These are phyloP conservation scores for Heliopora coerulea DNA, from an alignment of 92 coral and sea anemone species.

Conservation along the genomic window DNA sequence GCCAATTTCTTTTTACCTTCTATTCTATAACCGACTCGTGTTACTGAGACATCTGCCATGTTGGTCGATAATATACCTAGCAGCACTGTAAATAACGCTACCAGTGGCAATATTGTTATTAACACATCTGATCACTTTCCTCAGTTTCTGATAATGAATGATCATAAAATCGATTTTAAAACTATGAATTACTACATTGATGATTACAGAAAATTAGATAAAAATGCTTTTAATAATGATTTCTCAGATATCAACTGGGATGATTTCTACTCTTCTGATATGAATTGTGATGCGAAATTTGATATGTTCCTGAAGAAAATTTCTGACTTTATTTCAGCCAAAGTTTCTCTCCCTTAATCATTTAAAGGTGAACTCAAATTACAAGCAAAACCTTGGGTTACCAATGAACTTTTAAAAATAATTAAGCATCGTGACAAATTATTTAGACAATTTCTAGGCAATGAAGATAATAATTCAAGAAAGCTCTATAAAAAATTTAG, in stretches of 20 bases:
- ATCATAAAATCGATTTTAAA: conserved; percentile 42
- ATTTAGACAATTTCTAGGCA: conserved; percentile 37
- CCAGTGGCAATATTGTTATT: conserved; percentile 50
- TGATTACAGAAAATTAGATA: conserved; percentile 40
- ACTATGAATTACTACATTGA: conserved; percentile 27
- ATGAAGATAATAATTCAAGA: conserved; percentile 19
- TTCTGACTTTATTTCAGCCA: conserved; percentile 16
- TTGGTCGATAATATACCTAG: conserved; percentile 43
- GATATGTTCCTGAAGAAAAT: conserved; percentile 21
- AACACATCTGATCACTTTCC: conserved; percentile 45
- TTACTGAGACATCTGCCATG: conserved; percentile 41
- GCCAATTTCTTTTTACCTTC: conserved; percentile 1
- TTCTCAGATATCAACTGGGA: conserved; percentile 29
- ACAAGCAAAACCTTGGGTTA: conserved; percentile 37
- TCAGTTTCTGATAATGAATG: conserved; percentile 42
- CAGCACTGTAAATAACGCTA: conserved; percentile 20
- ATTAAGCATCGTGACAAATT: conserved; percentile 36
- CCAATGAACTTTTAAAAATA: conserved; percentile 31
- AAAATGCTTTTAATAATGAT: conserved; percentile 16
- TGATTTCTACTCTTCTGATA: conserved; percentile 10
- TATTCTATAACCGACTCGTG: conserved; percentile 31
- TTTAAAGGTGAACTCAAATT: conserved; percentile 30
- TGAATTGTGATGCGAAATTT: conserved; percentile 33
- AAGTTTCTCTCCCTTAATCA: conserved; percentile 23
- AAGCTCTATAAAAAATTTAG: conserved; percentile 39